Evolutionary conservation across 2,113 vertebrate species (phyloP).

Genomic region (Ondatra zibethicus): DNA sequence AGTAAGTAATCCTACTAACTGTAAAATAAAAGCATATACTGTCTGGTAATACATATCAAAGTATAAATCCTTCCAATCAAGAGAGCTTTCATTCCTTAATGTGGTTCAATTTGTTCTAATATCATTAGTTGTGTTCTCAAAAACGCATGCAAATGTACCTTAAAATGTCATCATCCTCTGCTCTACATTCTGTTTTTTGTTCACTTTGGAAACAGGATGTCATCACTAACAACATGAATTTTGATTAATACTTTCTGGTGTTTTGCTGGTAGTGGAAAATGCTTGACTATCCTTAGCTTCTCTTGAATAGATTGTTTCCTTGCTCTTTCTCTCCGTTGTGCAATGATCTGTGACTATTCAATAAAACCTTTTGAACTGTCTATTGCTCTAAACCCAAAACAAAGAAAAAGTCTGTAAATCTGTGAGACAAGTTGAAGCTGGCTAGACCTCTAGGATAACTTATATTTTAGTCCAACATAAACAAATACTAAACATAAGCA

Average conservation of each 20-base stretch:
- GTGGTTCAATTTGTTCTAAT: not conserved
- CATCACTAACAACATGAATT: not conserved
- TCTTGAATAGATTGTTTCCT: conserved; percentile 14
- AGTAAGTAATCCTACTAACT: not conserved
- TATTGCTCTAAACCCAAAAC: conserved; percentile 26
- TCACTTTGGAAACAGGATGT: not conserved
- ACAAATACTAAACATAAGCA: not conserved
- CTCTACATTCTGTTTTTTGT: not conserved
- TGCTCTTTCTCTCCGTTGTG: conserved; percentile 15
- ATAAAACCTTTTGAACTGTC: conserved; percentile 57
- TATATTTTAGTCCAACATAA: not conserved
- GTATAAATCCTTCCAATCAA: not conserved
- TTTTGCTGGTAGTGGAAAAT: not conserved
- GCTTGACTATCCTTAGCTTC: conserved; percentile 14
- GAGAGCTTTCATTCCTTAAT: not conserved
- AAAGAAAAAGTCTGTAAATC: conserved; percentile 4
- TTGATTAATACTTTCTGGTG: not conserved
- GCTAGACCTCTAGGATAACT: not conserved
- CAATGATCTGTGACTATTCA: conserved; percentile 62
- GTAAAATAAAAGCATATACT: not conserved
- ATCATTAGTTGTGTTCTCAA: not conserved
- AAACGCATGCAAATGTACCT: not conserved
- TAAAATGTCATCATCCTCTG: not conserved
- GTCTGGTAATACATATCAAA: not conserved
- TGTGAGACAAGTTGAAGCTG: conserved; percentile 36